A percentile compares a stretch with the other conserved stretches of the same genome.
Evolutionary conservation across 1,140 invertebrate genomes (phyloP).

Genomic region (Campoletis sonorensis): DNA sequence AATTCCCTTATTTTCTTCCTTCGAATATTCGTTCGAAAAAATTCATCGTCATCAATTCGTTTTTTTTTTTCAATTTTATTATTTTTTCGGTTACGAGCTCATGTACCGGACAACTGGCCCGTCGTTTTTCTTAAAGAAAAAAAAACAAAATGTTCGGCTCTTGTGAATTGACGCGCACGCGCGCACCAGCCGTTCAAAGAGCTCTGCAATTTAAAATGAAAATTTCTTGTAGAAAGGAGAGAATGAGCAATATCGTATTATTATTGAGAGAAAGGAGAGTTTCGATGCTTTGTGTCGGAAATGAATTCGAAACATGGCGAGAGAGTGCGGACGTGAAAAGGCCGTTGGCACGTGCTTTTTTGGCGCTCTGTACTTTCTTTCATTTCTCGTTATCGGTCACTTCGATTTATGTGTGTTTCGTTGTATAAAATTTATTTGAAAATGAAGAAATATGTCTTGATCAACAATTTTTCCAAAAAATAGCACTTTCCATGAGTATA

Average conservation of each 20-base stretch:
- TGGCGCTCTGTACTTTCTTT: neutral
- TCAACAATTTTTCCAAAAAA: no score
- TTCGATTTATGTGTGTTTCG: neutral
- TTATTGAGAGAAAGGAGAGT: constrained; percentile 8
- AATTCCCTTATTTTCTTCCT: no score
- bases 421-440: no score
- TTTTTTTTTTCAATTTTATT: no score
- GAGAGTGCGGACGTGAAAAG: neutral
- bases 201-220: neutral
- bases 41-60: neutral
- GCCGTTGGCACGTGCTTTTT: neutral
- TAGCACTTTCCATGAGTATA: no score
- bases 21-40: no score
- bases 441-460: no score
- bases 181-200: neutral
- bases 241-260: neutral
- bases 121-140: neutral
- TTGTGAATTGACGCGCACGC: neutral
- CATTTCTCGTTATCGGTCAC: neutral
- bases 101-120: neutral
- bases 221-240: neutral
- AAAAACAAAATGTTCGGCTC: neutral
- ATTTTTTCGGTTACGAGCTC: neutral
- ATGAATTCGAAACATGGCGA: neutral
- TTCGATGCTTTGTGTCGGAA: neutral